Evolutionary conservation across 2,888 invertebrate genomes (phyloP).

Genomic region (Cabera pusaria): DNA sequence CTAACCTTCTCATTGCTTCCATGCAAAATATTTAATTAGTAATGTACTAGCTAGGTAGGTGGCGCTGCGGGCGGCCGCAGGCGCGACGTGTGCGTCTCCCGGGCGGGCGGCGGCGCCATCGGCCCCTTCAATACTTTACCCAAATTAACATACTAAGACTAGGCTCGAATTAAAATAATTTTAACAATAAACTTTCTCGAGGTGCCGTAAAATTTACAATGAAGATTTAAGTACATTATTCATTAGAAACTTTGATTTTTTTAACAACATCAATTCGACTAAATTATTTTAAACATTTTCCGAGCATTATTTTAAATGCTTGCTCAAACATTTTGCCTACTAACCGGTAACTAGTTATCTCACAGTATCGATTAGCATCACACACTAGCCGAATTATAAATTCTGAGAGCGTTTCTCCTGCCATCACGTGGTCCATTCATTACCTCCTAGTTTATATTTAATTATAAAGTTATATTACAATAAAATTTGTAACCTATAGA

Average conservation of each 20-base stretch:
- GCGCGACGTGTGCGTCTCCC: conserved; percentile 62
- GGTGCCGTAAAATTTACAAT: conserved; percentile 80
- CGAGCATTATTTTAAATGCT: conserved; percentile 80
- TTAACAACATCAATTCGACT: conserved; percentile 82
- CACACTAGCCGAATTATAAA: conserved; percentile 72
- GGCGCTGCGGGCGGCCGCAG: conserved; percentile 29
- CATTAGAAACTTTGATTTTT: conserved; percentile 80
- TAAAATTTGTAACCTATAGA: conserved; percentile 82
- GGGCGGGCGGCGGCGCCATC: conserved; percentile 20
- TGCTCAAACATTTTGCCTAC: conserved; percentile 77
- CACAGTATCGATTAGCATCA: conserved; percentile 55
- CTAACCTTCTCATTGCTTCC: conserved; percentile 79
- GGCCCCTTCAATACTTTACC: conserved; percentile 53
- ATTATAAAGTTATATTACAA: conserved; percentile 74
- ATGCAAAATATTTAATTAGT: conserved; percentile 54
- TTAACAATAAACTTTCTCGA: conserved; percentile 66
- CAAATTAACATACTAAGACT: conserved; percentile 79
- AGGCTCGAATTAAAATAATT: conserved; percentile 76
- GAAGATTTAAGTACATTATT: conserved; percentile 80
- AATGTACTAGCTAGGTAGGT: conserved; percentile 54
- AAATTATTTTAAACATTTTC: conserved; percentile 62
- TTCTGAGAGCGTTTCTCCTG: conserved; percentile 75
- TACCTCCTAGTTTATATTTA: conserved; percentile 64
- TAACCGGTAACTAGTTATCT: conserved; percentile 71
- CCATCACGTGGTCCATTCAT: conserved; percentile 77